Base-by-base conservation (phyloP, 2,888 invertebrate genomes). In the Baronia brevicornis region DNA sequence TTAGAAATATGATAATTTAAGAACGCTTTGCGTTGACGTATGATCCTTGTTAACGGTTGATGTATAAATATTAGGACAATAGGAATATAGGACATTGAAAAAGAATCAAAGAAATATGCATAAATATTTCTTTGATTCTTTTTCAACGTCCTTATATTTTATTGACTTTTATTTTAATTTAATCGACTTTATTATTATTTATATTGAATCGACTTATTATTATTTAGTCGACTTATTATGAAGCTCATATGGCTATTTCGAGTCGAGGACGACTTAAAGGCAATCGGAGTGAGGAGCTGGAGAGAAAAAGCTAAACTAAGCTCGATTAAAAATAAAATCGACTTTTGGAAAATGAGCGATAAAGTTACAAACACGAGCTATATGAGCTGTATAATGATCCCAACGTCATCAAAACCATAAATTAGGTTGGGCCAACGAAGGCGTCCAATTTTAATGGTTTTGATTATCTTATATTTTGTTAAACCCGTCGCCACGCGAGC, bases 201-300 rank as follows among this genome's bases (percentile, higher is more conserved):
- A 35, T 41, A 44, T 39, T 29, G 38, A 33, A 19, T 14, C 33
- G 19, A n/a, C 35, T 22, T 59, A 66, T 61, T 62, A 59, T 62
- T 52, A 56, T 54, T 61, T 71, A 71, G 73, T 71, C 67, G 71
- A 70, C 66, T 64, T 56, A 59, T 69, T 64, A 64, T 62, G n/a
- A n/a, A n/a, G n/a, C n/a, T n/a, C n/a, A n/a, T n/a, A n/a, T n/a
- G n/a, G n/a, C n/a, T n/a, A n/a, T n/a, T n/a, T n/a, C n/a, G n/a
- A n/a, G n/a, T n/a, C n/a, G n/a, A n/a, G n/a, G n/a, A n/a, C n/a
- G n/a, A n/a, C n/a, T n/a, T n/a, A n/a, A n/a, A n/a, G n/a, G n/a
- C n/a, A n/a, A n/a, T n/a, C n/a, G n/a, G n/a, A n/a, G n/a, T n/a
- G n/a, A n/a, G n/a, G n/a, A n/a, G n/a, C n/a, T n/a, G n/a, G n/a